Conservation (phyloP, 2,888 invertebrate genomes). For the Eupsilia transversa region DNA sequence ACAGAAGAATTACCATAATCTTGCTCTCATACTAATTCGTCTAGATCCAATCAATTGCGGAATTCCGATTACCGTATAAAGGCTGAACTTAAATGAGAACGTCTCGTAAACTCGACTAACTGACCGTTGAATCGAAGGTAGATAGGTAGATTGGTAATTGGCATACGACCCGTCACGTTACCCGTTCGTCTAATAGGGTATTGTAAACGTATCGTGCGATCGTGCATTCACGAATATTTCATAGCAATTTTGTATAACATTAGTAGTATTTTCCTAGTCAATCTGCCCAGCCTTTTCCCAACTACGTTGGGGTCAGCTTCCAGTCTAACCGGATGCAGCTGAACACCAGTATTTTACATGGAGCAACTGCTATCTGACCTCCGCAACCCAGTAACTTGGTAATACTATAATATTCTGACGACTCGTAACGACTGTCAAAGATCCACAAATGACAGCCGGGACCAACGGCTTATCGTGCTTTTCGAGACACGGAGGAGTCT, state of each 20-base stretch:
- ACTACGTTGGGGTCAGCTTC: too few species aligned
- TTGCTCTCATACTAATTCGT: slow-evolving; percentile 17
- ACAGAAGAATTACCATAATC: slow-evolving; percentile 10
- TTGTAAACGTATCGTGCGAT: slow-evolving; percentile 24
- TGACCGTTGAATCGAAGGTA: slow-evolving; percentile 50
- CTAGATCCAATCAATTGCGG: slow-evolving; percentile 9
- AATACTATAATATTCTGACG: too few species aligned
- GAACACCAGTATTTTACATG: too few species aligned
- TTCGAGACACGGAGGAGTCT: too few species aligned
- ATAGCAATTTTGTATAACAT: neutral
- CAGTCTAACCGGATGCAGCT: too few species aligned
- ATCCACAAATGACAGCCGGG: too few species aligned
- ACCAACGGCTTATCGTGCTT: too few species aligned
- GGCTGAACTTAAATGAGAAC: slow-evolving; percentile 25
- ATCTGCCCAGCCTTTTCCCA: too few species aligned
- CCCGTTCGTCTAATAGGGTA: slow-evolving; percentile 38
- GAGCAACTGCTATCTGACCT: too few species aligned
- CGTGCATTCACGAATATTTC: slow-evolving; percentile 3
- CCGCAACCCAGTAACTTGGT: too few species aligned
- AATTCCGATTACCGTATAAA: slow-evolving; percentile 33
- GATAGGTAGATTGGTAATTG: slow-evolving; percentile 51
- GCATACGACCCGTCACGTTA: slow-evolving; percentile 31
- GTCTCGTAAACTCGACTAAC: slow-evolving; percentile 43
- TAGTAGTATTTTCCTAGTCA: neutral
- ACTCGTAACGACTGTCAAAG: too few species aligned